Base-by-base conservation (phyloP, 2,797 vertebrate species). In the Squalus acanthias region DNA sequence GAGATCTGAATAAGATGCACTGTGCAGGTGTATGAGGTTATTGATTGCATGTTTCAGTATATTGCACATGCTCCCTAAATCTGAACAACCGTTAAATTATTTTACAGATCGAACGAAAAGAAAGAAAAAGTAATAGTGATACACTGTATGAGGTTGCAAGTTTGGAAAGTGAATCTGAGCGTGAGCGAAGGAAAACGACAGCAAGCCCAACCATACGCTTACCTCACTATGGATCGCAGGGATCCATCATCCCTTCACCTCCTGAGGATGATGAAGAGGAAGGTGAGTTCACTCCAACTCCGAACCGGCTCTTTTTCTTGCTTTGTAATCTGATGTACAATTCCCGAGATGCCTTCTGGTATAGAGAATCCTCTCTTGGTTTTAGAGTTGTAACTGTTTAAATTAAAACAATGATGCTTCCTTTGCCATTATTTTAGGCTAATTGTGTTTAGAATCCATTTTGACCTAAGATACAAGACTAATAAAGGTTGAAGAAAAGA, bases 191-290 rank as follows among this genome's bases (percentile, higher is more conserved):
- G 96, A 99, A 99, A 98, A 99, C 99, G 46, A 99, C 99, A n/a
- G 99, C 99, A n/a, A 99, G 98, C 96, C 99, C 99, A 7, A 98
- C 98, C n/a, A 97, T 99, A 69, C 98, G 98, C 85, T 97, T 98
- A 96, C 98, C 98, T 0, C 97, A 98, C 89, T 98, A 98, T 0
- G 98, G 98, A 0, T 98, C 98, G 0, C 98, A 99, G 33, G 98
- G 98, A 94, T 98, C 98, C 6, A 98, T 98, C 97, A 99, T 98
- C 96, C 98, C 99, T 2, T 99, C 99, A 22, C 99, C 99, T 50
- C 99, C 99, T 0, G 99, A 99, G 97, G 99, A 99, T 95, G 99
- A 99, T 50, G 99, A 99, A 97, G 99, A 99, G 96, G 99, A 99
- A 99, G 99, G 99, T 99, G 97, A 98, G 97, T 39, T 79, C 1